A percentile compares a stretch with the other conserved stretches of the same genome.
These are phyloP conservation scores for Gnathonemus echidnorhynchus DNA, from an alignment of 2,113 vertebrate species.

Conservation along the genomic window DNA sequence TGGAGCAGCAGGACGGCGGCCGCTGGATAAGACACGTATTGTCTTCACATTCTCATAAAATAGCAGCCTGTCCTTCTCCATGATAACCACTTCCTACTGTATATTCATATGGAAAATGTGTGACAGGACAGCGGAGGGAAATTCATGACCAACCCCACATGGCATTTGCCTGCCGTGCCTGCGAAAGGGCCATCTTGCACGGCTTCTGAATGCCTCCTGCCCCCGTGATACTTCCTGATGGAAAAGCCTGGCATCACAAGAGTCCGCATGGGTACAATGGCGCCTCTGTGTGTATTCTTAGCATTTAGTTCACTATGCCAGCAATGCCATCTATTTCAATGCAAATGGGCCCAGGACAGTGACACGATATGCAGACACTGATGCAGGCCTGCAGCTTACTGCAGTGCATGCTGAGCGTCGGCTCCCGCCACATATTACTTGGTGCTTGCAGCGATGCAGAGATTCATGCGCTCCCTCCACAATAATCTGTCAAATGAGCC, in stretches of 20 bases:
- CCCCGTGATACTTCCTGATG: conserved; percentile 17
- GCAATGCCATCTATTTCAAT: conserved; percentile 12
- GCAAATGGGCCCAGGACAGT: background rate
- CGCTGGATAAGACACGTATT: background rate
- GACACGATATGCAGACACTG: background rate
- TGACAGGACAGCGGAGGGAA: background rate
- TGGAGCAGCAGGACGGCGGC: background rate
- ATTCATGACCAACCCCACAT: conserved; percentile 14
- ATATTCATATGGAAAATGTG: conserved; percentile 31
- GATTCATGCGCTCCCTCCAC: background rate
- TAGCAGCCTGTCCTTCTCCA: background rate
- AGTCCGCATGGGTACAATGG: background rate
- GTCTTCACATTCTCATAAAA: background rate
- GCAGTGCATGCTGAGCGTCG: background rate
- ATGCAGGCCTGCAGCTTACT: background rate
- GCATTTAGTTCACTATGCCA: background rate
- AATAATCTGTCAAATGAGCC: background rate
- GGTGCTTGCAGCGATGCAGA: background rate
- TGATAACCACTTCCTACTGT: conserved; percentile 17
- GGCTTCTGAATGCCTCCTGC: background rate
- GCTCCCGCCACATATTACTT: background rate
- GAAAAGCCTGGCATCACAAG: background rate
- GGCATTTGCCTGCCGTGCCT: background rate
- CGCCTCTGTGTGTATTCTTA: conserved; percentile 23
- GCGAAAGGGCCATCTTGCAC: conserved; percentile 16